Base-by-base conservation (phyloP, 2,888 invertebrate species). In the Stenodera caucasica region DNA sequence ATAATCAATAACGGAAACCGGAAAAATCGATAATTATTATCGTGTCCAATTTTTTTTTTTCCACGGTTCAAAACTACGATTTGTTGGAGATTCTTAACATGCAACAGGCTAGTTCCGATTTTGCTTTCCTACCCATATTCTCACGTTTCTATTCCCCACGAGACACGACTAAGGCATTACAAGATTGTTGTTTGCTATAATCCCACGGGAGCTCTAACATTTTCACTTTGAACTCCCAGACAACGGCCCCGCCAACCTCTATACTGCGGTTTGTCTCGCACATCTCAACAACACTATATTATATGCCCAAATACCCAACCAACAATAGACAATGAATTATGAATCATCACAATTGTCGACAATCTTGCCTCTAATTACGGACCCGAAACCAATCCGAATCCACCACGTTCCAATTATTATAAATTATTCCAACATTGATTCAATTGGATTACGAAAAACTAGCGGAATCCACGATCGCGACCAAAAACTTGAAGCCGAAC, bases 161-260 rank as follows among this genome's bases (percentile, higher is more conserved):
- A 74, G 74, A 72, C 70, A 67, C 68, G 64, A 69, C 66, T 57
- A 26, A 67, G 70, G 73, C 75, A 75, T 70, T 68, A 77, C 77
- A 75, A 77, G 76, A 78, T 78, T 78, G 77, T 76, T 77, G 76
- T 77, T 45, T 73, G 72, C 75, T 75, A 73, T 77, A 77, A 78
- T 78, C 77, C 76, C 77, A 35, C 50, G 74, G 68, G 77, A 76
- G 74, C 74, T 74, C 70, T 77, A 75, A 76, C 76, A 73, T 75
- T 76, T 77, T 76, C 75, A 77, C 75, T 75, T 75, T 76, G 71
- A 72, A 75, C 72, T 75, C 69, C 70, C n/a, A 45, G 35, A 35
- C 35, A 35, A 71, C 71, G 75, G 72, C 72, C 66, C 70, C 71
- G 72, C 65, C 71, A 65, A 67, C 37, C 8, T 15, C 69, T 68